A percentile compares a stretch with the other conserved stretches of the same genome.
Evolutionary conservation across 2,797 vertebrate species (phyloP).

Genomic region (Myoxocephalus aenaeus): DNA sequence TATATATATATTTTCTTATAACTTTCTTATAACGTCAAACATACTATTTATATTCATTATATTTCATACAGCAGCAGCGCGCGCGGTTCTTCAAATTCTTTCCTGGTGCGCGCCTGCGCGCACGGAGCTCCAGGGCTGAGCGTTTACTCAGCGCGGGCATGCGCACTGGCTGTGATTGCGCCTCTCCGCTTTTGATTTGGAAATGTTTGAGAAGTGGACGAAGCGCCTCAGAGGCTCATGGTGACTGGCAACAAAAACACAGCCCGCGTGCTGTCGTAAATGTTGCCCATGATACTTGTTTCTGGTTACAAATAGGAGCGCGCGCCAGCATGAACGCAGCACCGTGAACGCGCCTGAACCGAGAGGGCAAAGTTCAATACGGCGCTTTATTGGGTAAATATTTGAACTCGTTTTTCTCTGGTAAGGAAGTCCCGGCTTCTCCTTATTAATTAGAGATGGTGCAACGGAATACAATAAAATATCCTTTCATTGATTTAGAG

Average conservation of each 20-base stretch:
- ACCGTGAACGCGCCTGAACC: conserved; percentile 33
- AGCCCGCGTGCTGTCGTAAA: conserved; percentile 42
- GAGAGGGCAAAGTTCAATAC: conserved; percentile 72
- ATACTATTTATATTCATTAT: too few relatives aligned
- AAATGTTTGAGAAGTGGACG: conserved; percentile 46
- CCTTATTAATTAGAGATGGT: not conserved
- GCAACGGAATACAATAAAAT: not conserved
- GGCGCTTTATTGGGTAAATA: conserved; percentile 64
- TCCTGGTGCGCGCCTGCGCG: conserved; percentile 55
- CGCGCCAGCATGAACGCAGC: conserved; percentile 19
- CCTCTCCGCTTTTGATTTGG: conserved; percentile 47
- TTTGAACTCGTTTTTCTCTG: conserved; percentile 61
- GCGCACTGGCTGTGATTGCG: conserved; percentile 37
- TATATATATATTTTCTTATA: too few relatives aligned
- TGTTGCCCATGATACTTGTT: conserved; percentile 25
- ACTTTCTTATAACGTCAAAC: not conserved
- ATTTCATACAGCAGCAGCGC: conserved; percentile 47
- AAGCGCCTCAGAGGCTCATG: conserved; percentile 5
- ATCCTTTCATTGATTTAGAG: too few relatives aligned
- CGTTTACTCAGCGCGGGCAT: conserved; percentile 35
- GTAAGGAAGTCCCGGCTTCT: conserved; percentile 37
- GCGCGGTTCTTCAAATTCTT: conserved; percentile 59
- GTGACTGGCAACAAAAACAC: conserved; percentile 66
- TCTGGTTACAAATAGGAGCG: conserved; percentile 15
- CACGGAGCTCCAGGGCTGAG: not conserved